Conservation (phyloP, 2,797 vertebrate genomes). For the Carapus acus region DNA sequence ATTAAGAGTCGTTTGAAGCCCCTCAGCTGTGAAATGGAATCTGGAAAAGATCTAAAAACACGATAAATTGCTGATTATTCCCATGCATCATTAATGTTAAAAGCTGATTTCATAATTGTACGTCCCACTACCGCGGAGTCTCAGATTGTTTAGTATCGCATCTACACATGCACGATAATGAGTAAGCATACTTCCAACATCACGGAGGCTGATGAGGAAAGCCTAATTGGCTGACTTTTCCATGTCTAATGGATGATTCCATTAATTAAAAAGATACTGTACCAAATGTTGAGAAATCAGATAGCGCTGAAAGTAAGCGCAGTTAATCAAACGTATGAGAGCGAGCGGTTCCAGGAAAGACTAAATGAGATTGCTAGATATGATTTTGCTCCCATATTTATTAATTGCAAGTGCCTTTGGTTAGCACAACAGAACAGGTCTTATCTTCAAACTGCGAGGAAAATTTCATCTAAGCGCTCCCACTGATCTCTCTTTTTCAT, state of each 20-base stretch:
- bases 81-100: constrained; percentile 76
- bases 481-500: constrained; percentile 89
- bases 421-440: constrained; percentile 85
- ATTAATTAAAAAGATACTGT: constrained; percentile 86
- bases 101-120: constrained; percentile 75
- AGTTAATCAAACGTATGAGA: constrained; percentile 90
- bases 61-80: constrained; percentile 72
- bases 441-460: constrained; percentile 88
- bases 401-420: constrained; percentile 83
- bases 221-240: constrained; percentile 83
- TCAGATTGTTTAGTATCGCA: constrained; percentile 77
- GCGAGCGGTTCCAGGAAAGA: constrained; percentile 85
- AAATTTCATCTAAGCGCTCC: constrained; percentile 85
- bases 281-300: constrained; percentile 81
- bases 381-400: constrained; percentile 82
- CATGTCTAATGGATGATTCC: constrained; percentile 81
- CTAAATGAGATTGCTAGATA: constrained; percentile 79
- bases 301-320: constrained; percentile 76
- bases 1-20: constrained; percentile 64
- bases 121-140: constrained; percentile 70
- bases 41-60: constrained; percentile 65
- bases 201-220: constrained; percentile 75
- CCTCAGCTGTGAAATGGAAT: constrained; percentile 66
- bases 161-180: constrained; percentile 76
- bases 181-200: constrained; percentile 76